Percentiles rank a stretch among this genome's conserved stretches.
Evolutionary conservation across 2,888 invertebrate species (phyloP).

Genomic region (Helobdella robusta): DNA sequence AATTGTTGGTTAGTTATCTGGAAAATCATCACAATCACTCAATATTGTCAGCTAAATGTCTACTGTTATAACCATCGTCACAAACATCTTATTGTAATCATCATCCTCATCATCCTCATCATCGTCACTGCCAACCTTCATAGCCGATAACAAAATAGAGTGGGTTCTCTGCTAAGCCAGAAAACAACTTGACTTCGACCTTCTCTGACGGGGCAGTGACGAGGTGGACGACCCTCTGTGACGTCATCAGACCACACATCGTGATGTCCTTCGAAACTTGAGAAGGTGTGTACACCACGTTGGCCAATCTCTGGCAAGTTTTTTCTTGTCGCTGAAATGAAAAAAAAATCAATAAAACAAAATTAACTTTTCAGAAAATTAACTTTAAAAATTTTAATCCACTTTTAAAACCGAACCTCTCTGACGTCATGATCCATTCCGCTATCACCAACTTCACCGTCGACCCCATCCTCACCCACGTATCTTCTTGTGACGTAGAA

Average conservation of each 20-base stretch:
- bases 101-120: not conserved
- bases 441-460: not conserved
- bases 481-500: slow-evolving; percentile 13
- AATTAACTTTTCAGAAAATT: not conserved
- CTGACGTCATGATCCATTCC: no score
- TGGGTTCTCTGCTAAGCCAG: not conserved
- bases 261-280: slow-evolving; percentile 28
- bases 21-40: not conserved
- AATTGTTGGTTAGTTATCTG: not conserved
- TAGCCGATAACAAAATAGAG: slow-evolving; percentile 12
- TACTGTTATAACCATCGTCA: not conserved
- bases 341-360: not conserved
- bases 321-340: slow-evolving; percentile 6
- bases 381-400: not conserved
- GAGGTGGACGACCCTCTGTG: slow-evolving; percentile 18
- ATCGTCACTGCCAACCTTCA: slow-evolving; percentile 4
- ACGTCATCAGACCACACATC: slow-evolving; percentile 17
- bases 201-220: slow-evolving; percentile 15
- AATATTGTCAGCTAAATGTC: not conserved
- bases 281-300: slow-evolving; percentile 18
- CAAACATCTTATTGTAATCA: not conserved
- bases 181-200: slow-evolving; percentile 23
- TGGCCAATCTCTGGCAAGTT: slow-evolving; percentile 28
- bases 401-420: not conserved
- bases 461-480: not conserved